Percentiles rank a stretch among this genome's conserved stretches.
phyloP scores from a whole-genome alignment of 1,140 invertebrate species.

The Pygmarrhopalites habei region DNA sequence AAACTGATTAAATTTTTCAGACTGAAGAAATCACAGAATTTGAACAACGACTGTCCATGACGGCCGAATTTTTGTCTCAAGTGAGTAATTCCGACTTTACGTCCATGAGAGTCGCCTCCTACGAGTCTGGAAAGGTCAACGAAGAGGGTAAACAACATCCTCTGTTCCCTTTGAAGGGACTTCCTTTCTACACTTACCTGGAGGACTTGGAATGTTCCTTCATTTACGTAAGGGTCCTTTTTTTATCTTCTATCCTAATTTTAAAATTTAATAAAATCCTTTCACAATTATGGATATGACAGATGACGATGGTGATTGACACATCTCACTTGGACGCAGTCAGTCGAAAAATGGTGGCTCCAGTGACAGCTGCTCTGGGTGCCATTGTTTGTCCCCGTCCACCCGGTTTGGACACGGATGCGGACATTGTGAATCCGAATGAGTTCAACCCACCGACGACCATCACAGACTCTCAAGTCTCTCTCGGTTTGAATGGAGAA shows the following conservation, averaged over 20 bases:
- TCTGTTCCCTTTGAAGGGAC: conserved; percentile 31
- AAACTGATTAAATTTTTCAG: conserved; percentile 12
- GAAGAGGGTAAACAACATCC: conserved; percentile 41
- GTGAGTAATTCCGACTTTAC: conserved; percentile 43
- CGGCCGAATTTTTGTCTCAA: conserved; percentile 19
- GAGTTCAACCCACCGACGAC: conserved; percentile 35
- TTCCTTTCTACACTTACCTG: conserved; percentile 56
- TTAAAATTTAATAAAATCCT: no score
- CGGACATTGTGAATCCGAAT: conserved; percentile 28
- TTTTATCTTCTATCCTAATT: neutral
- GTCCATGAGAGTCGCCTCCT: conserved; percentile 60
- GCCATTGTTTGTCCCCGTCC: conserved; percentile 51
- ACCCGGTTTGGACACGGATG: conserved; percentile 37
- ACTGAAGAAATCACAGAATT: conserved; percentile 27
- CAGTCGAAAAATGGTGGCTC: conserved; percentile 46
- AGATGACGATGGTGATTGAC: conserved; percentile 64
- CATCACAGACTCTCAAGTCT: conserved; percentile 36
- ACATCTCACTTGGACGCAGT: conserved; percentile 54
- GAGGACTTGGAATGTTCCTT: conserved; percentile 76
- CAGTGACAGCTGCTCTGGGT: conserved; percentile 68
- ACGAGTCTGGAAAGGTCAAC: conserved; percentile 40
- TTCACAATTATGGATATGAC: no score
- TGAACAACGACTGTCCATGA: conserved; percentile 19
- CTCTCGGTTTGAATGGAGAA: conserved; percentile 37
- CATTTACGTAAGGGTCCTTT: conserved; percentile 75